A percentile compares a stretch with the other conserved stretches of the same genome.
Evolutionary conservation across 2,888 invertebrate species (phyloP).

Genomic region (Trichogramma dendrolimi): DNA sequence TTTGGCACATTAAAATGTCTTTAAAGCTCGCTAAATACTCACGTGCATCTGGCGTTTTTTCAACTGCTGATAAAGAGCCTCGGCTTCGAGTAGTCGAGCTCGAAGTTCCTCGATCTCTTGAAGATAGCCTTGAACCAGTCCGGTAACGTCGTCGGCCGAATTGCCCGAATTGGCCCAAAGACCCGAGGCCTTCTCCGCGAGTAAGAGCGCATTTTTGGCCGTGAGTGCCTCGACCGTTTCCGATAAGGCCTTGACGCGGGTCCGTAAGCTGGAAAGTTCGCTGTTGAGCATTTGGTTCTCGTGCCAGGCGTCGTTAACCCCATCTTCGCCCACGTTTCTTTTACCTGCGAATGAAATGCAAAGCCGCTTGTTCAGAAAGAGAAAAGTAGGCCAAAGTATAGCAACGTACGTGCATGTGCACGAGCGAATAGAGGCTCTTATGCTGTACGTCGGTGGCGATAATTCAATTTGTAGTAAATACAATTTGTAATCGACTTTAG

Average conservation of each 20-base stretch:
- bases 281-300: conserved; percentile 90
- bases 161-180: conserved; percentile 58
- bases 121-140: conserved; percentile 77
- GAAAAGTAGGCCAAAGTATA: background rate
- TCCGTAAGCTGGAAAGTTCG: conserved; percentile 82
- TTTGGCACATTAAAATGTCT: conserved; percentile 3
- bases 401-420: no score
- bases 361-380: background rate
- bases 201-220: conserved; percentile 73
- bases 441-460: no score
- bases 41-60: conserved; percentile 52
- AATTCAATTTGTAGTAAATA: no score
- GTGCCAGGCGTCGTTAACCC: conserved; percentile 91
- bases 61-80: conserved; percentile 71
- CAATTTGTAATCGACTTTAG: no score
- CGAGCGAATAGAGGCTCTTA: no score
- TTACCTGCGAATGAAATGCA: conserved; percentile 64
- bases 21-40: conserved; percentile 13
- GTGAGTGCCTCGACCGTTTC: conserved; percentile 87
- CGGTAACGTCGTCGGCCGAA: conserved; percentile 56
- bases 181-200: conserved; percentile 72
- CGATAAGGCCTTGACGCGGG: conserved; percentile 89
- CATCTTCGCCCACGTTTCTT: conserved; percentile 80
- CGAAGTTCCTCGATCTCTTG: conserved; percentile 87
- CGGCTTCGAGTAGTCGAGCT: conserved; percentile 84